Base-by-base conservation (phyloP, 2,888 invertebrate species). In the Campoplex capitator region DNA sequence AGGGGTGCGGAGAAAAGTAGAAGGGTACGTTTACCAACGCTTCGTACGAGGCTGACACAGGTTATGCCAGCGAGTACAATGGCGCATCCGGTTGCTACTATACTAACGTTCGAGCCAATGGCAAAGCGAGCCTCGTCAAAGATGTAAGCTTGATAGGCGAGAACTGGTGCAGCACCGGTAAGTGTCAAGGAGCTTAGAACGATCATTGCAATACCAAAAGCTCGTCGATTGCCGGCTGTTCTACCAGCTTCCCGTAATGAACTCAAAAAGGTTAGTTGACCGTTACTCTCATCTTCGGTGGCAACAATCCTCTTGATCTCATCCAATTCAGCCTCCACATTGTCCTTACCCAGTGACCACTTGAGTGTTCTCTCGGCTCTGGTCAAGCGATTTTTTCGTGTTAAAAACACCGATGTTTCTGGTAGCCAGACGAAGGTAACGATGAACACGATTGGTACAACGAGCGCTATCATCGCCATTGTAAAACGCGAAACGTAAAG, bases 81-180 rank as follows among this genome's bases (percentile, higher is more conserved):
- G 1, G 92, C 90, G 48, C 91, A 88, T 6, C 94, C 94, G 0
- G 93, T 91, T 45, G 89, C 88, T 11, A 94, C 86, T 32, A 94
- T 93, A 70, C 93, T 92, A 42, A 91, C 62, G 51, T 93, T 88
- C n/a, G 92, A 89, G 4, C 93, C 92, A 3, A 94, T 85, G 11
- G 89, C 86, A 77, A 93, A 93, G 3, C 92, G 93, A 4, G 93
- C 93, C 78, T 91, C 89, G 8, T 92, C 83, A 88, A 92, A 93
- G 77, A 94, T 94, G 74, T 91, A 92, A 23, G 93, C 91, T 80
- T 94, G 94, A 84, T 93, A 94, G 38, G 93, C 92, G n/a, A 94
- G 90, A 42, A 94, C 89, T 0, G 94, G 94, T 0, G 93, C 90
- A 0, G 92, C 93, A 4, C 94, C 94, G 2, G 93, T 92, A 48